A percentile compares a stretch with the other conserved stretches of the same genome.
phyloP scores from a whole-genome alignment of 2,797 vertebrate genomes.

The Chelidonichthys spinosus region DNA sequence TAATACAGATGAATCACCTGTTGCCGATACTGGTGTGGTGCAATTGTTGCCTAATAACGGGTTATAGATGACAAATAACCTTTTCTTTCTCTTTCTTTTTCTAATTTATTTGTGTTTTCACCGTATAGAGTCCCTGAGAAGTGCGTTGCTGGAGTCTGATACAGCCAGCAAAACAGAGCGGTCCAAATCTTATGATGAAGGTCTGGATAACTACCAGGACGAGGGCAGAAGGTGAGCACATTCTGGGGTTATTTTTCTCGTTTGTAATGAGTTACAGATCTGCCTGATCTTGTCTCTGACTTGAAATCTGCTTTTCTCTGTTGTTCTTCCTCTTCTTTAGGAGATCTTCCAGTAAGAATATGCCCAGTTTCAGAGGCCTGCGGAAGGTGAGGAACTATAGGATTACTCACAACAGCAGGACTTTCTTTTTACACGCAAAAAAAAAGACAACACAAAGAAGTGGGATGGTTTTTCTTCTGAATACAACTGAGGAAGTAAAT shows the following conservation, averaged over 20 bases:
- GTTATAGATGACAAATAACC: background rate
- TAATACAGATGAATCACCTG: no score
- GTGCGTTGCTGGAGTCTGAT: conserved; percentile 89
- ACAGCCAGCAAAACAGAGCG: conserved; percentile 90
- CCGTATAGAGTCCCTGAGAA: conserved; percentile 89
- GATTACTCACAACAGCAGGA: background rate
- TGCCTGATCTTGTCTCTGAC: background rate
- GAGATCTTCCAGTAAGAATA: conserved; percentile 88
- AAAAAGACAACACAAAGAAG: background rate
- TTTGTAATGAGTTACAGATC: background rate
- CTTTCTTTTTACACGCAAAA: background rate
- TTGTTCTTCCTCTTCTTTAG: conserved; percentile 56
- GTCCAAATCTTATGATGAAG: conserved; percentile 97
- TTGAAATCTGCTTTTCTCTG: background rate
- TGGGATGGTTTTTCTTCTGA: background rate
- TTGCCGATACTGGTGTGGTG: no score
- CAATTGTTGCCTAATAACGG: background rate
- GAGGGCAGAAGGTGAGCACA: conserved; percentile 90
- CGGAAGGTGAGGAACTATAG: conserved; percentile 86
- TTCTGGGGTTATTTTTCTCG: background rate
- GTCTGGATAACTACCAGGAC: conserved; percentile 95
- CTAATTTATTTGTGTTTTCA: background rate
- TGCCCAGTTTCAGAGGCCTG: conserved; percentile 90
- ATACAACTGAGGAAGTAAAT: background rate
- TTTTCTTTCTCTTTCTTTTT: no score